Base-by-base conservation (phyloP, 2,888 invertebrate genomes). In the Plutella xylostella region DNA sequence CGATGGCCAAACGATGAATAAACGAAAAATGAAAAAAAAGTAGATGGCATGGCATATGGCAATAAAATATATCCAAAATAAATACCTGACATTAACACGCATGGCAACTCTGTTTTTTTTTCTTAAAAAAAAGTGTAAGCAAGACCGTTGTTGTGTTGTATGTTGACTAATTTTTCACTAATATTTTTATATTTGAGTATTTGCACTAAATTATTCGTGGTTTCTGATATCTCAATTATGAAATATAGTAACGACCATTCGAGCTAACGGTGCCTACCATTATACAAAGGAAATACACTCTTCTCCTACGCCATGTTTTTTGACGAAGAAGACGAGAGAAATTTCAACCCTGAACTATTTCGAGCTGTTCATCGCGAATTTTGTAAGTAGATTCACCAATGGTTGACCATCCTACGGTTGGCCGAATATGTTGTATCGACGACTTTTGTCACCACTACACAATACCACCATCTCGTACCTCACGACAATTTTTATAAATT, bases 141-240 rank as follows among this genome's bases (percentile, higher is more conserved):
- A 60, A 65, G 65, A 65, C 71, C 67, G 72, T 42, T 76, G n/a
- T n/a, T n/a, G n/a, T n/a, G n/a, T n/a, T 73, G 70, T 66, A 73
- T 75, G 76, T 73, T 73, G 76, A 68, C 66, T 71, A 65, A 41
- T 47, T 65, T 68, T 66, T 61, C 62, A 60, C 68, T 56, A 66
- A 66, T 56, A 60, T 62, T 62, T 69, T 73, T 69, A 70, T 69
- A 69, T 69, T 72, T 62, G 62, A 65, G 56, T 68, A 61, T 68
- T 65, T 71, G 60, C 57, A 65, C 62, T 25, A 78, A 78, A 77
- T 72, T 78, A 60, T 60, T 61, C 57, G 75, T 68, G 60, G 58
- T 59, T 58, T 53, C 52, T 51, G 54, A 51, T 52, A 53, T 55
- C 58, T 49, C 48, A 53, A 48, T 43, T 62, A 66, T 54, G 54